Evolutionary conservation across 2,113 vertebrate species (phyloP).

Genomic region (Phodopus roborovskii): DNA sequence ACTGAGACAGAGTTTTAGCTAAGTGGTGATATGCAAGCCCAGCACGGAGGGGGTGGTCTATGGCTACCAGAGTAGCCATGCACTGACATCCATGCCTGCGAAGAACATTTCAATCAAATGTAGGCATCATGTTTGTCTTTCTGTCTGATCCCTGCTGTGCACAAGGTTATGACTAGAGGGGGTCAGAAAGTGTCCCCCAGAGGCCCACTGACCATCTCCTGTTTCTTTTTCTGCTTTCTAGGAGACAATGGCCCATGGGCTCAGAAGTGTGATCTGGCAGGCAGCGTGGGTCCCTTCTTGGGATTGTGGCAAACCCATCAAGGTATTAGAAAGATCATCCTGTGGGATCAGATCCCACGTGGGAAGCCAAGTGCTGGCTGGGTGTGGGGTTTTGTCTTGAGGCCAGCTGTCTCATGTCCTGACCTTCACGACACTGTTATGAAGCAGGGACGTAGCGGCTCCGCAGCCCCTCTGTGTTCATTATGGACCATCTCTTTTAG

Average conservation of each 20-base stretch:
- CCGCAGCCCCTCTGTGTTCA: not conserved
- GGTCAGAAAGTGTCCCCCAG: accelerated
- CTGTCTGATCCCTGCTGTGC: too few relatives aligned
- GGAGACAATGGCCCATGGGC: slow-evolving; percentile 99
- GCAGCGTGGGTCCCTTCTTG: slow-evolving; percentile 90
- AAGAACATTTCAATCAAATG: not conserved
- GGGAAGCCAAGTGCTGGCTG: not conserved
- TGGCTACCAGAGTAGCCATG: not conserved
- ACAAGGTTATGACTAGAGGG: not conserved
- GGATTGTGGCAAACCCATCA: slow-evolving; percentile 92
- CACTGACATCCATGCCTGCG: not conserved
- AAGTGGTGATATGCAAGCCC: not conserved
- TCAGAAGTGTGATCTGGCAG: slow-evolving; percentile 95
- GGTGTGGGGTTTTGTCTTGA: not conserved
- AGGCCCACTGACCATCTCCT: not conserved
- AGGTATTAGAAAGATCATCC: slow-evolving; percentile 85
- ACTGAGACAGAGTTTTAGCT: not conserved
- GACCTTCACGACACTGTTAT: not conserved
- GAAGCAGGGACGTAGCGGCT: not conserved
- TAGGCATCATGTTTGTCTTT: not conserved
- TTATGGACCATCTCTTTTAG: not conserved
- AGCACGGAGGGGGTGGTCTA: too few relatives aligned
- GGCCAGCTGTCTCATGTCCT: not conserved
- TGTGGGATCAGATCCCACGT: not conserved
- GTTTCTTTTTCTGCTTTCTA: slow-evolving; percentile 78